phyloP scores from a whole-genome alignment of 37 sponge, comb jelly and placozoan genomes.

The Beroe ovata region DNA sequence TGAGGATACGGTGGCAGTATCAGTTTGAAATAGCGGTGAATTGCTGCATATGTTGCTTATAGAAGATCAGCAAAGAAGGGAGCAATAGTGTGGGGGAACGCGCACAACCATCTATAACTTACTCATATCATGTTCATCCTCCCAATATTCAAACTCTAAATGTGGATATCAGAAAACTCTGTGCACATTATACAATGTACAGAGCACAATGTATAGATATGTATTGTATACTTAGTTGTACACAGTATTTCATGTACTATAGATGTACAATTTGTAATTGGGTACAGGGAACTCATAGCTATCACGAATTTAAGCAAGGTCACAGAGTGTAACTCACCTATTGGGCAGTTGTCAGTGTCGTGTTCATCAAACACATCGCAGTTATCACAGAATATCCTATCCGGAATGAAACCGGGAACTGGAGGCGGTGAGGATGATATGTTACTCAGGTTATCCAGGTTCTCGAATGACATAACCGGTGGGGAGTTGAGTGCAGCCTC shows the following conservation, averaged over 20 bases:
- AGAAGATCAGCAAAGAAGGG: too few relatives aligned
- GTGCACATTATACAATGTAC: too few relatives aligned
- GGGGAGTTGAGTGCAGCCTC: constrained; percentile 45
- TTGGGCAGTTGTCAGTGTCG: constrained; percentile 93
- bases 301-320: too few relatives aligned
- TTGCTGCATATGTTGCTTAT: background rate
- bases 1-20: background rate
- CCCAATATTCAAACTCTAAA: background rate
- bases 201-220: too few relatives aligned
- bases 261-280: too few relatives aligned
- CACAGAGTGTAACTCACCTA: constrained; percentile 62
- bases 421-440: constrained; percentile 3
- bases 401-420: constrained; percentile 69
- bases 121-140: constrained; percentile 3
- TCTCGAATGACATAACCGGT: constrained; percentile 42
- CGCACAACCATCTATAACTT: too few relatives aligned
- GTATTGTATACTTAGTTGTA: too few relatives aligned
- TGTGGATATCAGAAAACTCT: too few relatives aligned
- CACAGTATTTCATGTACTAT: too few relatives aligned
- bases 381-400: constrained; percentile 91
- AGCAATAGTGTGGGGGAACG: too few relatives aligned
- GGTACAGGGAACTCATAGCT: too few relatives aligned
- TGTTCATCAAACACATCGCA: constrained; percentile 96
- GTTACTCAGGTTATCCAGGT: constrained; percentile 54
- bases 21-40: background rate